phyloP scores from a whole-genome alignment of 2,797 vertebrate species.

The Sebastes alutus region DNA sequence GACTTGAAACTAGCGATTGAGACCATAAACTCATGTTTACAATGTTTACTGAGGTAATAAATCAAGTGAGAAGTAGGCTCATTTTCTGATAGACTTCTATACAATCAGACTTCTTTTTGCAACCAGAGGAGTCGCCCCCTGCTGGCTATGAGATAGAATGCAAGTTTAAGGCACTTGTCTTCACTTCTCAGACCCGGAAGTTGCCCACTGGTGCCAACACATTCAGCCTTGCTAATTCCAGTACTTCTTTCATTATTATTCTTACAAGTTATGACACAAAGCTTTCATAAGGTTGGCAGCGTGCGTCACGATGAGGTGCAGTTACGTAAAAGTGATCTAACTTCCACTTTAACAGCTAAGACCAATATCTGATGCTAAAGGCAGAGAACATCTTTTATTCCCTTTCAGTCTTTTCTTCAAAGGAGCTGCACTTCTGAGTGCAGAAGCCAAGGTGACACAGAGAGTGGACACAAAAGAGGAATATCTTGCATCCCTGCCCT shows the following conservation, averaged over 20 bases:
- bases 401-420: conserved; percentile 48
- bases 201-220: background rate
- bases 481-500: conserved; percentile 3
- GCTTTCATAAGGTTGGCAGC: conserved; percentile 19
- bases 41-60: too few species aligned
- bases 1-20: too few species aligned
- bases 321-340: conserved; percentile 37
- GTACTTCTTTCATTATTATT: background rate
- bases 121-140: too few species aligned
- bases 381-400: conserved; percentile 57
- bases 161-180: too few species aligned
- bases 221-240: background rate
- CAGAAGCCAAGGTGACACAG: conserved; percentile 54
- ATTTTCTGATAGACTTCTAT: too few species aligned
- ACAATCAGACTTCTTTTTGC: too few species aligned
- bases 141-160: too few species aligned
- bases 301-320: conserved; percentile 31
- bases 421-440: conserved; percentile 11
- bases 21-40: too few species aligned
- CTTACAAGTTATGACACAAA: background rate
- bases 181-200: too few species aligned
- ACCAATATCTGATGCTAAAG: conserved; percentile 25
- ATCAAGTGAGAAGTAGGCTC: too few species aligned
- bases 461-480: conserved; percentile 40
- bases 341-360: conserved; percentile 23